Evolutionary conservation across 2,113 vertebrate genomes (phyloP), one percentile per base, ranked within the genome.

Genomic region (Pseudorasbora parva): DNA sequence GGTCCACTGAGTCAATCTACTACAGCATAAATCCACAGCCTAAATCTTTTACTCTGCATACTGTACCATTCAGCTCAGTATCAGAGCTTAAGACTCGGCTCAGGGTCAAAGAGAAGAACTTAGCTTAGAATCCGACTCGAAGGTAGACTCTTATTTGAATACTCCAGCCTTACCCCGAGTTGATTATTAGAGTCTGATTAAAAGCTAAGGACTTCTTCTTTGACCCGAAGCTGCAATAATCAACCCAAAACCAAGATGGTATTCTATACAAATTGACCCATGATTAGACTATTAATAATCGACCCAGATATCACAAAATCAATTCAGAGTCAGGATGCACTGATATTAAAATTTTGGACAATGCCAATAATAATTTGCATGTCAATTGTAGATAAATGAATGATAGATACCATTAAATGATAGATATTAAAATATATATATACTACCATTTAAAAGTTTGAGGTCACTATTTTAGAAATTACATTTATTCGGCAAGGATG

Each of bases 41-140:
- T 81, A 64, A 83, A 79, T 8, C 62, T 45, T 17, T 17, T 30
- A 51, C 33, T 37, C 30, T 11, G 51, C 54, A 62, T 57, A 27
- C 74, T 51, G 43, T 66, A 49, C 60, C n/a, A 21, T 76, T 78
- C 23, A 78, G 49, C 41, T 30, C 54, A 64, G 23, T 57, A 66
- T 77, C n/a, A 45, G 73, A 21, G 30, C 43, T 66, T 83, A 37
- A 62, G 21, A 76, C 45, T 54, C 41, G 45, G 49, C 79, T 82
- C 30, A 33, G 45, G 27, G 30, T 54, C 78, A 82, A 69, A 49
- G 77, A n/a, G 25, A 49, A 33, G 15, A 8, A n/a, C 57, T 47
- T 15, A 59, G 33, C 33, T 78, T 47, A 47, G 14, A 79, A 59
- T 27, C 76, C 62, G 57, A 78, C 57, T 78, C 12, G 17, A 78